A percentile compares a stretch with the other conserved stretches of the same genome.
These are phyloP conservation scores for Aleadryas rufinucha DNA, from an alignment of 2,113 vertebrate genomes.

Conservation along the genomic window DNA sequence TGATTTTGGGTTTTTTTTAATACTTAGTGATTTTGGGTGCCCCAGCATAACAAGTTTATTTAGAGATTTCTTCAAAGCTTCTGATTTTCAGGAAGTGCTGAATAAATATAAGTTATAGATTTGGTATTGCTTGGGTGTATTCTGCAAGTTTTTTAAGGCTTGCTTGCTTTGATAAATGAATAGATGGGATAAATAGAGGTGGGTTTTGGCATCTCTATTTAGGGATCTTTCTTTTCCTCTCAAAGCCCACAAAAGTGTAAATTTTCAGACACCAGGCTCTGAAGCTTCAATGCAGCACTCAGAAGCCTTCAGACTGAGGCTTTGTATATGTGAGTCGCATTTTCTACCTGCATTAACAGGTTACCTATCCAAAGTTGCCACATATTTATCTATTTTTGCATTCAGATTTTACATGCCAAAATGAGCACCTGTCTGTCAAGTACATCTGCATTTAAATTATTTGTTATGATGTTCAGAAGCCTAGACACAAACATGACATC, in stretches of 20 bases:
- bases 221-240: background rate
- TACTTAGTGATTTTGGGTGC: background rate
- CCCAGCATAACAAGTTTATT: background rate
- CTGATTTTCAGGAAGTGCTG: background rate
- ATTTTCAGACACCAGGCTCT: background rate
- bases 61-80: background rate
- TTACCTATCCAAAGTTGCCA: background rate
- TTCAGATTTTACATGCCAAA: background rate
- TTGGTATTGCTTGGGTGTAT: background rate
- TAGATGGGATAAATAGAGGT: rapidly evolving
- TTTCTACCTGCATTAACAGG: background rate
- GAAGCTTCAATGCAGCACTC: background rate
- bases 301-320: background rate
- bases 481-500: background rate
- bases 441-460: background rate
- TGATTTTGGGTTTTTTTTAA: background rate
- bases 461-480: background rate
- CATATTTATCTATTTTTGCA: background rate
- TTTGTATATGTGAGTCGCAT: background rate
- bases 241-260: background rate
- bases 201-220: background rate
- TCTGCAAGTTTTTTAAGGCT: background rate
- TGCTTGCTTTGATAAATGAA: background rate
- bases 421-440: background rate
- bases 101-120: background rate